Base-by-base conservation (phyloP, 1,140 invertebrate species). In the Eubasilissa regina region DNA sequence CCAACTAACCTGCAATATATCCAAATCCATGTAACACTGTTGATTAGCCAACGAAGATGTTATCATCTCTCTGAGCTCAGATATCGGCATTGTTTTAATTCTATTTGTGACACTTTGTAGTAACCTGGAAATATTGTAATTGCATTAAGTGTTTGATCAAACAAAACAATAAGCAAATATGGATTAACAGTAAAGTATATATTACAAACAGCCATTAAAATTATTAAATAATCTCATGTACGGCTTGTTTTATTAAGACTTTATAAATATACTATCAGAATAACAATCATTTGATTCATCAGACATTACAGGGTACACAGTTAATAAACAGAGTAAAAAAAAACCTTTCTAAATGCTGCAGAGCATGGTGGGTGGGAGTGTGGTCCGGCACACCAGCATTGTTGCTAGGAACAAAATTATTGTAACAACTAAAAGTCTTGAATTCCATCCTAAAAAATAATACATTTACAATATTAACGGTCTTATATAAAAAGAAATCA, bases 341-440 rank as follows among this genome's bases (percentile, higher is more conserved):
- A 53, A 89, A 91, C 86, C 89, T 89, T 85, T 93, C 91, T 56
- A 96, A 86, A 86, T 97, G 95, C 72, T 91, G 89, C 53, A 96
- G 86, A 8, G 93, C 92, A 81, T 91, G 89, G 84, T 93, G 90
- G 77, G 91, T 93, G 12, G 94, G 92, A 0, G 89, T 91, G 85
- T 95, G 94, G 56, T 92, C 90, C 4, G 95, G 95, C 13, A 92
- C 91, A 43, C 94, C 94, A 66, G 93, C 93, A 84, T 94, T 92
- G 85, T 93, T 93, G 79, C 93, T 92, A 35, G 91, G 90, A 25
- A 97, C 94, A 90, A 97, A 97, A 88, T 97, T 97, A 84, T 94
- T 93, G 86, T 93, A 97, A 83, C 95, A 96, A 85, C 94, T 95
- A 86, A 95, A 97, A 45, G 93, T 95, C 82, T 94, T 93, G 77